Conservation (phyloP, 2,888 invertebrate species). For the Caenorhabditis parvicauda region DNA sequence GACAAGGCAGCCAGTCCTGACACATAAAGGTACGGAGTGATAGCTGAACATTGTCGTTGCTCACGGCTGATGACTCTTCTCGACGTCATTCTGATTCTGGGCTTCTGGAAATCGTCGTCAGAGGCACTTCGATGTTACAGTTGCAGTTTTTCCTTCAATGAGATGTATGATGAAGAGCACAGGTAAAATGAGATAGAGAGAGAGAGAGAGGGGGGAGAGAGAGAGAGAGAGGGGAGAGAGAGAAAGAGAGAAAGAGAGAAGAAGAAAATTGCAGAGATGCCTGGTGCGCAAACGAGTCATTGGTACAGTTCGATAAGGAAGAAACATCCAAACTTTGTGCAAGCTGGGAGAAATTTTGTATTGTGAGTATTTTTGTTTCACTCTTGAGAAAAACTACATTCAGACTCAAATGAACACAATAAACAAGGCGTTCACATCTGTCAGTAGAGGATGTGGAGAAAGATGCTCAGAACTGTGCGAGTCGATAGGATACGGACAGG, state of each 20-base stretch:
- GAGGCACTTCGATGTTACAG: constrained; percentile 49
- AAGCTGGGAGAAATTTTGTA: constrained; percentile 56
- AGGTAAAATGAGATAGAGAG: too few relatives aligned
- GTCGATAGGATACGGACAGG: constrained; percentile 54
- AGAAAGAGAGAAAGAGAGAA: background rate
- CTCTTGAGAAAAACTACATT: constrained; percentile 2
- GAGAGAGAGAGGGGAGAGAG: background rate
- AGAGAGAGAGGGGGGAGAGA: background rate
- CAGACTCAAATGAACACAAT: constrained; percentile 55
- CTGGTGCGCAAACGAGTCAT: constrained; percentile 58
- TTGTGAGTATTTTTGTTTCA: constrained; percentile 41
- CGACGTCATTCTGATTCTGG: constrained; percentile 34
- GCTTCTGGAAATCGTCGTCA: background rate
- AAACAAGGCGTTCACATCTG: constrained; percentile 54
- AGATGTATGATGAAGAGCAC: constrained; percentile 54
- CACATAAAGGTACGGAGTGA: constrained; percentile 45
- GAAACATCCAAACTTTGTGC: constrained; percentile 56
- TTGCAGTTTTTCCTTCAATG: constrained; percentile 57
- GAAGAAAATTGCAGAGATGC: constrained; percentile 38
- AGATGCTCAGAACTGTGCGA: constrained; percentile 53
- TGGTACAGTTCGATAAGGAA: constrained; percentile 40
- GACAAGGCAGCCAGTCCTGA: constrained; percentile 41
- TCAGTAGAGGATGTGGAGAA: constrained; percentile 51
- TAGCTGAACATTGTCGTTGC: constrained; percentile 38
- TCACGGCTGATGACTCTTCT: constrained; percentile 45